A percentile compares a stretch with the other conserved stretches of the same genome.
phyloP scores from a whole-genome alignment of 2,113 vertebrate species.

The Sinocyclocheilus anshuiensis region DNA sequence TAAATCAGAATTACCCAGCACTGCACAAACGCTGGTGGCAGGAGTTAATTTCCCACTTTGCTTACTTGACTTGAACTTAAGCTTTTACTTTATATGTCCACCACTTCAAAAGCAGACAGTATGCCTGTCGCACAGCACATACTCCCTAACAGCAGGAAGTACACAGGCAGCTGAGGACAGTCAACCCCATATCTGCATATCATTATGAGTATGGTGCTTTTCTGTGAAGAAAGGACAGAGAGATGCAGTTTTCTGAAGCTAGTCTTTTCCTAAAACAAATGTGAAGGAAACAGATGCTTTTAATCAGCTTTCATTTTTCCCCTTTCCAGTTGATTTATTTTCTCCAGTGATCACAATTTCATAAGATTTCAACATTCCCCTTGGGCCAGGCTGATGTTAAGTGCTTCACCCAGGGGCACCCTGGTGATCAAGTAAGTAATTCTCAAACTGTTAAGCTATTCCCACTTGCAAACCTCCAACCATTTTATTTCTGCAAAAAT shows the following conservation, averaged over 20 bases:
- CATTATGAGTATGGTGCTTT: constrained; percentile 13
- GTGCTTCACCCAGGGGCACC: neutral
- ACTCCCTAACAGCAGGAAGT: constrained; percentile 31
- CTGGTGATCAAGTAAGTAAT: neutral
- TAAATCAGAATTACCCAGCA: neutral
- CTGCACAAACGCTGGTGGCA: neutral
- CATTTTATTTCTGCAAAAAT: neutral
- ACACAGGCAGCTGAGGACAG: constrained; percentile 32
- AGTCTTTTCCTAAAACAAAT: constrained; percentile 28
- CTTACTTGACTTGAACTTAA: neutral
- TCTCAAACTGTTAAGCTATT: neutral
- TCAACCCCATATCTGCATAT: constrained; percentile 31
- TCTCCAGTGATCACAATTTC: constrained; percentile 1
- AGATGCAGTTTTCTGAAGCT: constrained; percentile 3
- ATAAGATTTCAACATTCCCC: constrained; percentile 5
- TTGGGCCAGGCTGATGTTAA: neutral
- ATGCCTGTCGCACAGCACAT: neutral
- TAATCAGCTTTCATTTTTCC: constrained; percentile 1
- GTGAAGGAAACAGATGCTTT: constrained; percentile 7
- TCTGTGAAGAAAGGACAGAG: constrained; percentile 9
- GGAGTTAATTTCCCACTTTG: neutral
- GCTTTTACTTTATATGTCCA: constrained; percentile 35
- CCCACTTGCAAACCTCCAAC: constrained; percentile 3
- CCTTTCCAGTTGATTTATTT: constrained; percentile 17
- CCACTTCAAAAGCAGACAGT: constrained; percentile 14